These are phyloP conservation scores for Leptinotarsa undecemlineata DNA, from an alignment of 1,140 invertebrate genomes.

Conservation along the genomic window DNA sequence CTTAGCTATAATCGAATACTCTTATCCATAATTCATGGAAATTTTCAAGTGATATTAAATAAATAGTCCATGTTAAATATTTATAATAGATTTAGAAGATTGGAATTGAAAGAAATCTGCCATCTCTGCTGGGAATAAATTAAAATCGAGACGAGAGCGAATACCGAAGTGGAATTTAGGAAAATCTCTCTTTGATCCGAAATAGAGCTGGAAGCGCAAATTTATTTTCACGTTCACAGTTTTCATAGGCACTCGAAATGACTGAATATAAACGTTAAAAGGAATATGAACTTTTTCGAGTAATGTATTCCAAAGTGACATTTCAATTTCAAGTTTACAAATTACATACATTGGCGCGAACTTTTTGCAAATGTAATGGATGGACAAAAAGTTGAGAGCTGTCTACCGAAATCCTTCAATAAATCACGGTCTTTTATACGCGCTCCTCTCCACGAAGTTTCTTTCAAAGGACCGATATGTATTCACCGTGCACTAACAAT, in stretches of 20 bases:
- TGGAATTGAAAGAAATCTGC: background rate
- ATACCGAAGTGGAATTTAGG: background rate
- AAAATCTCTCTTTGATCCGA: background rate
- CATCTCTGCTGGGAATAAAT: background rate
- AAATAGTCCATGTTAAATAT: background rate
- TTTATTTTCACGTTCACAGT: constrained; percentile 6
- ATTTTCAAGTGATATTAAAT: background rate
- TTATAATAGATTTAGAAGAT: background rate
- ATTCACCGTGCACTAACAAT: background rate
- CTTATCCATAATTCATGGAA: background rate
- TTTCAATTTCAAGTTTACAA: constrained; percentile 22
- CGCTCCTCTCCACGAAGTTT: background rate
- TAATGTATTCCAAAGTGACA: constrained; percentile 10
- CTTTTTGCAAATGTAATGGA: constrained; percentile 7
- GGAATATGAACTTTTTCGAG: background rate
- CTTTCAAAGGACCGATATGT: background rate
- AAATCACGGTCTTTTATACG: constrained; percentile 11
- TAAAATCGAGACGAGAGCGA: background rate
- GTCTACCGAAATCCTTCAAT: constrained; percentile 5
- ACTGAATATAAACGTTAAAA: background rate
- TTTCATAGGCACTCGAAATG: constrained; percentile 4
- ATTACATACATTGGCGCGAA: constrained; percentile 17
- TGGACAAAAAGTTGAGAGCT: background rate
- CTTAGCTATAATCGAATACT: background rate
- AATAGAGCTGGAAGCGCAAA: background rate